Conservation (phyloP, 2,113 vertebrate genomes). For the Lepus americanus region DNA sequence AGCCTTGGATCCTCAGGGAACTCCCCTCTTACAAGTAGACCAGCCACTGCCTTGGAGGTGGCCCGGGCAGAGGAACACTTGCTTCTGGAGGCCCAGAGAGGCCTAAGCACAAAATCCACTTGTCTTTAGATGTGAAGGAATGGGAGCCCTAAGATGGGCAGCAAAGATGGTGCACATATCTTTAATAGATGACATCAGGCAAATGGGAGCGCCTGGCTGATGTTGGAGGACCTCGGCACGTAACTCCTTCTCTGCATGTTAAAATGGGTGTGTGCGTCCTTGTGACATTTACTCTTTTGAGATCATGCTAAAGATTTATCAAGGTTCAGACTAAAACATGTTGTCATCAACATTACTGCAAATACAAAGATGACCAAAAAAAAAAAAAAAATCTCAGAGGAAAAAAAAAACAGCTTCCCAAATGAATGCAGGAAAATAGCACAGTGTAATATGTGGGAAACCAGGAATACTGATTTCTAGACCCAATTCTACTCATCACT, state of each 20-base stretch:
- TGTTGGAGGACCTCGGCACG: neutral
- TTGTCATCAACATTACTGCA: neutral
- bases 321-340: conserved; percentile 8
- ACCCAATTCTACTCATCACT: neutral
- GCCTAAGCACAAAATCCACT: neutral
- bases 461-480: neutral
- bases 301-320: conserved; percentile 44
- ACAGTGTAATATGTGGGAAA: neutral
- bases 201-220: neutral
- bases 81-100: neutral
- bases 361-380: neutral
- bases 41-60: neutral
- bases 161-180: neutral
- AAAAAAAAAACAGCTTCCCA: neutral
- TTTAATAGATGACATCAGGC: neutral
- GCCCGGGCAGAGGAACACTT: neutral
- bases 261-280: neutral
- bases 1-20: neutral
- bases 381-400: neutral
- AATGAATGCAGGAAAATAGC: neutral
- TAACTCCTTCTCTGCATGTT: conserved; percentile 9
- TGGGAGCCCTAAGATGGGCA: neutral
- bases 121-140: neutral
- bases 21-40: neutral
- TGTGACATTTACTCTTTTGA: conserved; percentile 33